Evolutionary conservation across 2,113 vertebrate genomes (phyloP).

Genomic region (Sebastes fasciatus): DNA sequence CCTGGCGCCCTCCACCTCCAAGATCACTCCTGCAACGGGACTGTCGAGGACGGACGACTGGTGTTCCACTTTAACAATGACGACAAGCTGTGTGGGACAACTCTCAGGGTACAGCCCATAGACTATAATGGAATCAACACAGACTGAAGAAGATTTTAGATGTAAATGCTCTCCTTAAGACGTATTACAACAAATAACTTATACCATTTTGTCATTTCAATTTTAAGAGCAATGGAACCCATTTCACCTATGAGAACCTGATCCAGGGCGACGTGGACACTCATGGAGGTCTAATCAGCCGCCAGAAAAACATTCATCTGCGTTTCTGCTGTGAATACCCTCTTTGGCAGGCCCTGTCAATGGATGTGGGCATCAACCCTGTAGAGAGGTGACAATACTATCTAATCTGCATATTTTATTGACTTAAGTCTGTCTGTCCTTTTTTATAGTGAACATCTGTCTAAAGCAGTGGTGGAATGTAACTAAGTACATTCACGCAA

Average conservation of each 20-base stretch:
- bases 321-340: slow-evolving; percentile 60
- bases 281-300: slow-evolving; percentile 41
- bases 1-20: slow-evolving; percentile 60
- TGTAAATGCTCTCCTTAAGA: too few relatives aligned
- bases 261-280: slow-evolving; percentile 43
- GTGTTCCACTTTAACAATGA: slow-evolving; percentile 72
- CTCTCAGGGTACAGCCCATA: slow-evolving; percentile 55
- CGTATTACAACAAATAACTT: not conserved
- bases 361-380: slow-evolving; percentile 65
- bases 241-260: slow-evolving; percentile 68
- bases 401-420: not conserved
- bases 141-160: too few relatives aligned
- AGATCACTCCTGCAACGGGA: slow-evolving; percentile 68
- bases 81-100: slow-evolving; percentile 67
- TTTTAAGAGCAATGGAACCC: slow-evolving; percentile 65
- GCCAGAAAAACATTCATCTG: slow-evolving; percentile 49
- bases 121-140: too few relatives aligned
- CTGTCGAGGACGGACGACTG: slow-evolving; percentile 59
- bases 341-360: slow-evolving; percentile 58
- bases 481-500: too few relatives aligned
- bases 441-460: too few relatives aligned
- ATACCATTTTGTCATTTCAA: not conserved
- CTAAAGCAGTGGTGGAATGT: too few relatives aligned
- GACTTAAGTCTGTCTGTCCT: too few relatives aligned
- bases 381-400: slow-evolving; percentile 64